Base-by-base conservation (phyloP, 2,797 vertebrate genomes). In the Allobates femoralis region DNA sequence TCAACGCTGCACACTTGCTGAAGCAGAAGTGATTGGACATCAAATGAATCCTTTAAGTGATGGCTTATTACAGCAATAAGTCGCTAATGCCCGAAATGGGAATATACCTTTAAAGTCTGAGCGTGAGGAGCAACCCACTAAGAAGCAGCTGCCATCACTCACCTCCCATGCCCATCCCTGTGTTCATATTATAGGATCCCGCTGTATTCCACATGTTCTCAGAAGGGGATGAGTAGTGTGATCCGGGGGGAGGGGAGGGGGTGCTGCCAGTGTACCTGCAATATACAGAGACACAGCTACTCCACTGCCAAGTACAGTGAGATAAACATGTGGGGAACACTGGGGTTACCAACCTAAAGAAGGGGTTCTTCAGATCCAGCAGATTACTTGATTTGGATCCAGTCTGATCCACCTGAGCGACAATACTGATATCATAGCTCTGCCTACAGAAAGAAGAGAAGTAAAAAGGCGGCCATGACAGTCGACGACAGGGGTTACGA, bases 381-480 rank as follows among this genome's bases (percentile, higher is more conserved):
- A 98, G 95, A 92, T 99, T 99, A 93, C 97, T 98, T 93, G 97
- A 98, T 90, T 98, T 98, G 91, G 97, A 99, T 91, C 97, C 97
- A 0, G 97, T 99, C 95, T 99, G 97, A 93, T 99, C 97, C 76
- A 99, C 97, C 94, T 98, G 97, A 89, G 97, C 97, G 89, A 98
- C 97, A 94, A 98, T 97, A 95, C 97, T 98, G 95, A 99, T 98
- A 93, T 99, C 97, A 66, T 99, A 99, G 94, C 97, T 99, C 93
- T 99, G 97, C 93, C 97, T 98, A 34, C 3, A 81, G 62, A 34
- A 51, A 51, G 10, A n/a, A 58, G 50, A 51, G 53, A 19, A 37
- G 5, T 46, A 8, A 41, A 30, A 11, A 37, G 14, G 21, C 5
- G 4, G 23, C n/a, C 37, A 51, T 23, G 51, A 2, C 0, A 26